Evolutionary conservation across 2,113 vertebrate genomes (phyloP), one percentile per base, ranked within the genome.

Genomic region (Plotosus lineatus): DNA sequence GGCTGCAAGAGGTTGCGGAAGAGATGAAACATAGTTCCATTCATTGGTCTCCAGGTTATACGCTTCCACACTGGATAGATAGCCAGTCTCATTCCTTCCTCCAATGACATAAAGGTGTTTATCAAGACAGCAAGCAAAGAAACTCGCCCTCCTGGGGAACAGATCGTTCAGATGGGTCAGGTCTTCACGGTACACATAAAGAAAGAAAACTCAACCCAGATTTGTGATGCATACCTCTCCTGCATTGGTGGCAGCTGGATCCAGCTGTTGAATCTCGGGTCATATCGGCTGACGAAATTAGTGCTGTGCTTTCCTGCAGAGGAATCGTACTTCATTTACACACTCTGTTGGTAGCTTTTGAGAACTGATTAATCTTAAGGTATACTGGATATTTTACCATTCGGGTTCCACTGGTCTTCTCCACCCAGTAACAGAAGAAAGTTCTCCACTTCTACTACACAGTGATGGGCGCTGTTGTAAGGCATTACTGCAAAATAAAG

Each of bases 321-420:
- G 82, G 1, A 65, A 77, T 26, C 50, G 48, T 15, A 75, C 42
- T 4, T 6, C 0, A 58, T 77, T 56, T 36, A 61, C 28, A 55
- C n/a, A 68, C 15, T 19, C 6, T 10, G 4, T 28, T 21, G 14
- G 9, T 69, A 26, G 36, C 17, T 26, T 44, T 68, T 44, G 17
- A n/a, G 19, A 23, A 4, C 14, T 23, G 44, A 53, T 44, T 36
- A 0, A 56, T 51, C 17, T 50, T 0, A n/a, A n/a, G n/a, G n/a
- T 33, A 8, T 6, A 15, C 28, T 44, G 19, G 3, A n/a, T 78
- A 46, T 85, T 75, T 87, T 93, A 99, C 98, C 98, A 28, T 99
- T 99, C 28, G 98, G 98, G 89, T 99, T 99, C 97, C 98, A 99
- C 42, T 99, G 98, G 92, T 99, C 98, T 92, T 99, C 98, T 94